Evolutionary conservation across 2,113 vertebrate species (phyloP), one percentile per base, ranked within the genome.

Genomic region (Poicephalus meyeri): DNA sequence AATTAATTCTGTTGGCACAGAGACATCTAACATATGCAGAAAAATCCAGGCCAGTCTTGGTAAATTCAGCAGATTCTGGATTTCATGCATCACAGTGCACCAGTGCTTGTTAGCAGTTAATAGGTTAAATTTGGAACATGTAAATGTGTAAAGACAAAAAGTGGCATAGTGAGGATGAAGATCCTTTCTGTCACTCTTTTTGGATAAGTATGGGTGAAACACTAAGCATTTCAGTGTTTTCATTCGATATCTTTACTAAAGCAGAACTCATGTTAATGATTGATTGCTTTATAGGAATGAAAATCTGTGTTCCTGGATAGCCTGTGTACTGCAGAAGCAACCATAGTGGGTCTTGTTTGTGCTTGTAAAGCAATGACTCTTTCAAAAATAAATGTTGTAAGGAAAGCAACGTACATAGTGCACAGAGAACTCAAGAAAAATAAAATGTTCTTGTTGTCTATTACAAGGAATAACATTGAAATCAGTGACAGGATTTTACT

Each of bases 61-160:
- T 78, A 76, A 83, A 94, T 84, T 65, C 39, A 83, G 47, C 37
- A 84, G 80, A 74, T 76, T 93, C 56, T 85, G 65, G 82, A 86
- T 92, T 92, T 95, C 65, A 89, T 33, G 58, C 47, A 86, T 58
- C 24, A 69, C 1, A 5, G 20, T 76, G 49, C 29, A 97, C 41
- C 50, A 91, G 26, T 39, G 13, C 49, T 95, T 0, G 0, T 92
- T 95, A 95, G 70, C 39, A 72, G 68, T 80, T 80, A 93, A 91
- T 88, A 78, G 56, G 29, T 65, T 96, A 89, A 96, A 96, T 96
- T 79, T 96, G 68, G 91, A 95, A 83, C 88, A 93, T 91, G 81
- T 64, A 89, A 94, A 94, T 88, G 5, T 53, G 13, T 33, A 77
- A 90, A 88, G 65, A 88, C 33, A 93, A 92, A 77, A 89, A 74